phyloP scores from a whole-genome alignment of 2,888 invertebrate species.

The Pristionchus japonicus region DNA sequence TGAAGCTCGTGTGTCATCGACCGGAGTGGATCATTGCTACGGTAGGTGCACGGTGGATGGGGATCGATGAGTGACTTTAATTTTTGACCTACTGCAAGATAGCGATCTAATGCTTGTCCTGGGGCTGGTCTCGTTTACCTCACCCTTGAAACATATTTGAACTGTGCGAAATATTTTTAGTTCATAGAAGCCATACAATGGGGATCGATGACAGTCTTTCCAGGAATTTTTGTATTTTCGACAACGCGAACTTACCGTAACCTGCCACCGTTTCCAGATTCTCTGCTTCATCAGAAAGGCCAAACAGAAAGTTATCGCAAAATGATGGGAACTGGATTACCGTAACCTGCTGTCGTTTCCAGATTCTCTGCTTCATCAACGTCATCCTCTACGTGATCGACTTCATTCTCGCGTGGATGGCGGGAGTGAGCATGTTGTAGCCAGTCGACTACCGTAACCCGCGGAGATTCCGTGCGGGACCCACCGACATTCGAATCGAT shows the following conservation, averaged over 20 bases:
- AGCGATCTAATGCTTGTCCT: no score
- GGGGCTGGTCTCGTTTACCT: no score
- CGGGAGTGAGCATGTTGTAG: slow-evolving; percentile 68
- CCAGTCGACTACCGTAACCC: slow-evolving; percentile 23
- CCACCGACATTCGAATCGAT: not conserved
- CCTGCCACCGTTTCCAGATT: slow-evolving; percentile 57
- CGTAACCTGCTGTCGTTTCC: slow-evolving; percentile 46
- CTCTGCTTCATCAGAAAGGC: slow-evolving; percentile 67
- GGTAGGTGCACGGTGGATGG: slow-evolving; percentile 25
- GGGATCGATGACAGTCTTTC: no score
- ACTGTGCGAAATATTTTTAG: no score
- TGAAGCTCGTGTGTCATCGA: slow-evolving; percentile 69
- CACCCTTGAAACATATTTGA: no score
- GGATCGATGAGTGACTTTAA: not conserved
- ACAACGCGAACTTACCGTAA: no score
- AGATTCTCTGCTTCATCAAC: slow-evolving; percentile 69
- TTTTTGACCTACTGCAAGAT: no score
- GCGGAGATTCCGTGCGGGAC: not conserved
- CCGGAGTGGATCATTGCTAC: slow-evolving; percentile 71
- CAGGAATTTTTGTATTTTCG: no score
- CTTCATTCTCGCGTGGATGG: slow-evolving; percentile 65
- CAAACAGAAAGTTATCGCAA: no score
- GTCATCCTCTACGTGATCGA: slow-evolving; percentile 67
- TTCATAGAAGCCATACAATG: no score
- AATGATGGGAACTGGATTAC: not conserved